Evolutionary conservation across 2,888 invertebrate genomes (phyloP), one percentile per base, ranked within the genome.

Genomic region (Poecilobothrus nobilitatus): DNA sequence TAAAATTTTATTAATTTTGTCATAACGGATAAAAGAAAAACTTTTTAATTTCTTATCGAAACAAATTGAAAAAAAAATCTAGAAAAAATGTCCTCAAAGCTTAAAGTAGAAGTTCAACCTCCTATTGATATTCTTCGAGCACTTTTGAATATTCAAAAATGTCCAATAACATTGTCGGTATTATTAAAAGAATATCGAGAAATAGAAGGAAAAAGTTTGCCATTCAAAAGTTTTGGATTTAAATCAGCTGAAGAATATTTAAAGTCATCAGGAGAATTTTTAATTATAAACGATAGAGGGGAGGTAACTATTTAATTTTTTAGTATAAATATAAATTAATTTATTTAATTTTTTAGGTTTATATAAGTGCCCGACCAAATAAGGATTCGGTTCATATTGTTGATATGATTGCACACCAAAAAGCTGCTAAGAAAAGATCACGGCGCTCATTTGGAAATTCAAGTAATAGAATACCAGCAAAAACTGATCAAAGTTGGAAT

Each of bases 131-230:
- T 79, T 65, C 75, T 81, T 65, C 78, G 81, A 63, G 78, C 81
- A 1, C 67, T 81, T 20, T 73, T 79, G 65, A 77, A 76, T 66
- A 79, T 80, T 21, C 74, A 75, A 22, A 80, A 80, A 71, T 76
- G 76, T 67, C 79, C 80, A 70, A 76, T 78, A 63, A 74, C 73
- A 66, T 70, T 80, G 65, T 69, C 70, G 4, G 71, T 75, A n/a
- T 73, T 84, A 73, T 53, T 77, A 86, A 87, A 83, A 65, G 91
- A 91, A 75, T 90, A 88, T 77, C 80, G 78, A 67, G 84, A 84
- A 73, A 78, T 90, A 34, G 86, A 88, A 76, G 89, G 89, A 34
- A 84, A 84, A 76, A 80, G 81, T 73, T 86, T 91, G 74, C 90
- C 90, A 8, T 90, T 80, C 74, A 81, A 79, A 70, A 83, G 83